Evolutionary conservation across 2,797 vertebrate genomes (phyloP).

Genomic region (Cephalopachus bancanus): DNA sequence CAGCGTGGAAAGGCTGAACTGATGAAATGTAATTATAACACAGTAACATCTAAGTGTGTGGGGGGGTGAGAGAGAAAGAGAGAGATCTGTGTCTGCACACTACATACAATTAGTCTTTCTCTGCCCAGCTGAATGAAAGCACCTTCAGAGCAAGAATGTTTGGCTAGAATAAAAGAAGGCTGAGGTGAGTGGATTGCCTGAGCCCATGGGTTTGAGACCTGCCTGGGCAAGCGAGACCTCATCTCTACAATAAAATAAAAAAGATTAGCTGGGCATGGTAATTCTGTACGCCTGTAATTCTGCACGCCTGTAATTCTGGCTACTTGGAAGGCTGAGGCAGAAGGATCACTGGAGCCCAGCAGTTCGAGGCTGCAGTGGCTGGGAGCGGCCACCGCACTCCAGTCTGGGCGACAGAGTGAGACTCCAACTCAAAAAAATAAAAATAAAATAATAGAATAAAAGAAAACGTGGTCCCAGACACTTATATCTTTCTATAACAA

Average conservation of each 20-base stretch:
- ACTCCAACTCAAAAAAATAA: not conserved
- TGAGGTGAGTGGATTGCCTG: not conserved
- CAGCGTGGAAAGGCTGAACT: not conserved
- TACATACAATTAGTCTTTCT: not conserved
- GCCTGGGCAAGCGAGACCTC: not conserved
- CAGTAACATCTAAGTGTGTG: not conserved
- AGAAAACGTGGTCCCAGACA: not conserved
- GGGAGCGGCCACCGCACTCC: not conserved
- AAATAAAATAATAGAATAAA: not conserved
- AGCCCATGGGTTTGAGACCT: not conserved
- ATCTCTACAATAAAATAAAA: not conserved
- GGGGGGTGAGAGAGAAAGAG: not conserved
- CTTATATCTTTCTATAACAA: not conserved
- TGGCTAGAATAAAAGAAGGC: not conserved
- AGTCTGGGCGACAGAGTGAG: not conserved
- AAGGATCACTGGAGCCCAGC: not conserved
- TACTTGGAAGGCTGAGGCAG: not conserved
- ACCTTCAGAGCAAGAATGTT: not conserved
- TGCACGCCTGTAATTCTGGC: not conserved
- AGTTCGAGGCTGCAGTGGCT: not conserved
- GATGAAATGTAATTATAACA: not conserved
- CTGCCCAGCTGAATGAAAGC: not conserved
- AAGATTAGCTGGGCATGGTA: not conserved
- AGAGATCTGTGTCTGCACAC: not conserved
- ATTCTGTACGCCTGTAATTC: not conserved